phyloP scores from a whole-genome alignment of 2,797 vertebrate species.

The Sciaenops ocellatus region DNA sequence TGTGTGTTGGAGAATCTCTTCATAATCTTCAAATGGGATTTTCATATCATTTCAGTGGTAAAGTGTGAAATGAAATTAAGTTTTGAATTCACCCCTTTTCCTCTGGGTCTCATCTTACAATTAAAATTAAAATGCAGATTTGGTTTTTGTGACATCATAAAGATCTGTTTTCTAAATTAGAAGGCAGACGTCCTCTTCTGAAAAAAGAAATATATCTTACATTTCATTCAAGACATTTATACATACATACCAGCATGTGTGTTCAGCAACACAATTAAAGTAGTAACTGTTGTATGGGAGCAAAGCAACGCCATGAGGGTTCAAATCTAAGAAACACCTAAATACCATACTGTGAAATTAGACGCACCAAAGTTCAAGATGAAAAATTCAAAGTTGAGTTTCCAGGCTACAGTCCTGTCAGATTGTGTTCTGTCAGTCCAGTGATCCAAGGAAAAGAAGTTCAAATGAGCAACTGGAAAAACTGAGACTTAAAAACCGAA shows the following conservation, averaged over 20 bases:
- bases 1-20: conserved; percentile 42
- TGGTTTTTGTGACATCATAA: background rate
- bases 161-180: conserved; percentile 11
- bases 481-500: background rate
- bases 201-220: background rate
- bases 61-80: conserved; percentile 30
- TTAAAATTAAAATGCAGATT: conserved; percentile 11
- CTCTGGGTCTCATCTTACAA: background rate
- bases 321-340: background rate
- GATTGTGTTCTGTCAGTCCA: background rate
- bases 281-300: background rate
- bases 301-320: background rate
- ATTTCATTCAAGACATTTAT: background rate
- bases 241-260: too few relatives aligned
- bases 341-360: background rate
- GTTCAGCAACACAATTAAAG: background rate
- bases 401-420: conserved; percentile 5
- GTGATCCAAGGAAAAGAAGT: background rate
- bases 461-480: conserved; percentile 4
- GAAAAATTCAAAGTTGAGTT: background rate
- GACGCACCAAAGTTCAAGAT: background rate
- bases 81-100: conserved; percentile 10
- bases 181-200: background rate
- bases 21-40: conserved; percentile 60
- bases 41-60: conserved; percentile 40